Percentiles rank a stretch among this genome's conserved stretches.
phyloP scores from a whole-genome alignment of 2,888 invertebrate species.

The Xanthia togata region DNA sequence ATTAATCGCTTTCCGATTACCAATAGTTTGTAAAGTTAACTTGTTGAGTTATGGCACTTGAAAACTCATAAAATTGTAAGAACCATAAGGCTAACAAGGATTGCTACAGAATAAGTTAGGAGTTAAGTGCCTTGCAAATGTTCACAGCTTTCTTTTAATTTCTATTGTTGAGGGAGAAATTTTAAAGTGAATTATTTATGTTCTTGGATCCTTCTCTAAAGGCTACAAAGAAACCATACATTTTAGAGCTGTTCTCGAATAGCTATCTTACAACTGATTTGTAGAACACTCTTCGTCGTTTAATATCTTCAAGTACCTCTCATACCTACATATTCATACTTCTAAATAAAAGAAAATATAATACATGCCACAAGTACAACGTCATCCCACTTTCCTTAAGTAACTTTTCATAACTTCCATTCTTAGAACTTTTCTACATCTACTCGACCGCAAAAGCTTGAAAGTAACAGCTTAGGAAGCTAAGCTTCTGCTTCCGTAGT shows the following conservation, averaged over 20 bases:
- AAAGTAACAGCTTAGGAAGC: constrained; percentile 48
- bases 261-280: neutral
- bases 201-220: neutral
- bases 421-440: constrained; percentile 42
- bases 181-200: neutral
- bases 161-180: neutral
- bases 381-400: constrained; percentile 10
- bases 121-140: constrained; percentile 42
- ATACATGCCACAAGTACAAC: constrained; percentile 7
- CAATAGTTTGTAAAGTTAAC: constrained; percentile 78
- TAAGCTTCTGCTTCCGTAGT: constrained; percentile 36
- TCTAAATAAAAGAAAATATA: constrained; percentile 4
- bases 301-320: neutral
- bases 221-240: neutral
- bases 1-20: constrained; percentile 82
- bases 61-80: constrained; percentile 71
- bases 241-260: neutral
- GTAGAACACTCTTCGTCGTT: neutral
- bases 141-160: constrained; percentile 42
- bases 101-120: constrained; percentile 54
- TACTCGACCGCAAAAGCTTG: constrained; percentile 30
- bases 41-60: constrained; percentile 79
- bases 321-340: neutral
- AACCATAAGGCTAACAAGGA: constrained; percentile 61
- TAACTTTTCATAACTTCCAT: constrained; percentile 41